Base-by-base conservation (phyloP, 2,888 invertebrate genomes). In the Eulithis testata region DNA sequence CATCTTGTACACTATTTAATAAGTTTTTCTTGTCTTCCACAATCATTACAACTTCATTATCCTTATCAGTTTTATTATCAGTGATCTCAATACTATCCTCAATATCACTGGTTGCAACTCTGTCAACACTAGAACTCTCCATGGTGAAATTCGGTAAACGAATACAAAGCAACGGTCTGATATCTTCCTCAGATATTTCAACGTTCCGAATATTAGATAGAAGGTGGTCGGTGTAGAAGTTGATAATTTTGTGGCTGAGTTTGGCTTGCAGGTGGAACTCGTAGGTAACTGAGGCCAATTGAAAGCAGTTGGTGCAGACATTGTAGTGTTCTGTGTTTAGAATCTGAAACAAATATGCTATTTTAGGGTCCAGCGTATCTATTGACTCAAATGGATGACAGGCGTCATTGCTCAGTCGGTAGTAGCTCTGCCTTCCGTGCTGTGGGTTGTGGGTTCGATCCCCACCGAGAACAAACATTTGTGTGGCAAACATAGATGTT, bases 231-330 rank as follows among this genome's bases (percentile, higher is more conserved):
- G 82, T 74, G 64, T 89, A 91, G 68, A 80, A 84, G 9, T 83
- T 73, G 0, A 91, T 73, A 3, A 90, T 76, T 67, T 87, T 83
- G 56, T 87, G 76, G 62, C 81, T 88, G 0, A 77, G 70, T 71
- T 82, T 83, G 0, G 83, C 73, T 58, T 80, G 72, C 6, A 84
- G 69, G 65, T 82, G 86, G 68, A 93, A 91, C 63, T 89, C 87
- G 63, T 89, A 89, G 4, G 89, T 86, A 49, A 76, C 69, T 1
- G 84, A 83, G 4, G 91, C 88, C 14, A 76, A 71, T 27, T 75
- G 71, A 52, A 90, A 89, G 64, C 92, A 93, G 40, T 83, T 76
- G 0, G 81, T 65, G 61, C 92, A 93, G 0, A 89, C 78, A 74
- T 81, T 87, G 70, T 79, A 86, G 45, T 85, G 76, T 9, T 86